Evolutionary conservation across 2,113 vertebrate genomes (phyloP).

Genomic region (Symphodus melops): DNA sequence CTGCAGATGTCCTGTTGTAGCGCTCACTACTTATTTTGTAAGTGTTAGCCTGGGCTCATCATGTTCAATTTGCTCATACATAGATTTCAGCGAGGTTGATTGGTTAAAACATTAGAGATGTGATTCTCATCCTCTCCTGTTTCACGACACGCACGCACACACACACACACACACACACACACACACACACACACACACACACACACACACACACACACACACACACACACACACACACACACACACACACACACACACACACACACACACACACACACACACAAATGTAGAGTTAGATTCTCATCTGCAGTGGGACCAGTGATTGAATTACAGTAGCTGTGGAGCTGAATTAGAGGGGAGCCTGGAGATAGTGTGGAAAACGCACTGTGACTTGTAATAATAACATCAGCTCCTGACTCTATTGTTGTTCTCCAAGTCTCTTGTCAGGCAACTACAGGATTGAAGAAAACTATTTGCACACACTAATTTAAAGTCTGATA

Average conservation of each 20-base stretch:
- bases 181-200: not conserved
- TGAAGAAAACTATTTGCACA: constrained; percentile 19
- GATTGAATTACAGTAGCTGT: constrained; percentile 71
- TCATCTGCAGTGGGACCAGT: constrained; percentile 51
- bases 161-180: not conserved
- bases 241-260: not conserved
- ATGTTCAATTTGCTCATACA: constrained; percentile 57
- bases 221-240: not conserved
- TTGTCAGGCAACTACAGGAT: constrained; percentile 20
- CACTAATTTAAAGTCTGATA: constrained; percentile 18
- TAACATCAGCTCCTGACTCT: constrained; percentile 46
- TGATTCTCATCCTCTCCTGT: constrained; percentile 1
- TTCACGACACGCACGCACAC: not conserved
- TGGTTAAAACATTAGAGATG: constrained; percentile 58
- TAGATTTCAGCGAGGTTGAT: constrained; percentile 58
- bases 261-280: not conserved
- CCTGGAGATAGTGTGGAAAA: constrained; percentile 49
- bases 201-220: not conserved
- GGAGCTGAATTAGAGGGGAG: constrained; percentile 63
- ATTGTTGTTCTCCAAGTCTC: not conserved
- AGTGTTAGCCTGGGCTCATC: constrained; percentile 37
- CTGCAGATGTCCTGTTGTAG: constrained; percentile 13
- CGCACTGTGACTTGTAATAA: constrained; percentile 50
- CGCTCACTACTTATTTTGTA: constrained; percentile 30
- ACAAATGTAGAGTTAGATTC: constrained; percentile 38